phyloP scores from a whole-genome alignment of 2,797 vertebrate species.

The Cynopterus sphinx region DNA sequence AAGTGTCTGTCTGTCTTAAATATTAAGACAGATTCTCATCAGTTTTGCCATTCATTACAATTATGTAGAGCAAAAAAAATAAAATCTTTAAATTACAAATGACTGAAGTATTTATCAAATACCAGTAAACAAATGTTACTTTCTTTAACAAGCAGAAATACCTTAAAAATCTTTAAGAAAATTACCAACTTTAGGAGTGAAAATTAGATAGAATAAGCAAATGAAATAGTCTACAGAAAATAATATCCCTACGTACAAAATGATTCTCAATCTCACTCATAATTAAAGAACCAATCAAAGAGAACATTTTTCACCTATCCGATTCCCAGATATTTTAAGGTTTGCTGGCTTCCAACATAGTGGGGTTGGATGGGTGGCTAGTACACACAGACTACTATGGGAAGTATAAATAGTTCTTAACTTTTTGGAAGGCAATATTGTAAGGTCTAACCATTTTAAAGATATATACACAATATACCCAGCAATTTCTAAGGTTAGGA shows the following conservation, averaged over 20 bases:
- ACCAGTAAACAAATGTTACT: neutral
- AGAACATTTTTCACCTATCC: neutral
- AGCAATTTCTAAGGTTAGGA: neutral
- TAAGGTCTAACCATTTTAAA: neutral
- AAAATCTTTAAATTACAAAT: neutral
- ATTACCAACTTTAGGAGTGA: neutral
- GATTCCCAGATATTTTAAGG: neutral
- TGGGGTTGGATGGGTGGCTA: neutral
- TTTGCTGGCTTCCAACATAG: neutral
- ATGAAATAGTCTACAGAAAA: neutral
- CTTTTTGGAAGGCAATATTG: neutral
- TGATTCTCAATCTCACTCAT: neutral
- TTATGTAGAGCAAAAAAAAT: neutral
- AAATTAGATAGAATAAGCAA: neutral
- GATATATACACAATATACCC: neutral
- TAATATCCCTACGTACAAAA: neutral
- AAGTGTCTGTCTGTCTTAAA: neutral
- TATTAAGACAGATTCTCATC: neutral
- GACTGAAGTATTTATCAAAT: neutral
- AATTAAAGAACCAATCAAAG: constrained; percentile 16
- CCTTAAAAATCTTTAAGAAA: constrained; percentile 8
- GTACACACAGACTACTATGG: neutral
- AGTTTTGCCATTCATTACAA: neutral
- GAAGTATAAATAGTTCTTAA: neutral
- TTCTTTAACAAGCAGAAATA: neutral